Conservation (phyloP, 2,888 invertebrate species). For the Ephialtes manifestator region DNA sequence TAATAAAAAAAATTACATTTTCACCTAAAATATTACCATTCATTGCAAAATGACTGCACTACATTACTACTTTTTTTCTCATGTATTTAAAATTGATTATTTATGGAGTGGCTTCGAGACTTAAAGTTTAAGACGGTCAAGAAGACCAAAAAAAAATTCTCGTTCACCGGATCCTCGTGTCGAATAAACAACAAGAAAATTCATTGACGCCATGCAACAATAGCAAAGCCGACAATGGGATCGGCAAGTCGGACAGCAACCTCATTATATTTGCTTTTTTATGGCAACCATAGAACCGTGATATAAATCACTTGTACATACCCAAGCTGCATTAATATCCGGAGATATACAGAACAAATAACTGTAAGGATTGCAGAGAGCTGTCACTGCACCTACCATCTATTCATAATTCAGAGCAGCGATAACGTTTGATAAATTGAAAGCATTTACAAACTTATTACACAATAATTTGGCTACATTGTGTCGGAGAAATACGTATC, state of each 20-base stretch:
- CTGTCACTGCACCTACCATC: slow-evolving; percentile 6
- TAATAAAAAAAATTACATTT: too few species aligned
- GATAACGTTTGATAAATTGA: slow-evolving; percentile 67
- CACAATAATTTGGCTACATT: slow-evolving; percentile 53
- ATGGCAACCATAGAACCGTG: slow-evolving; percentile 7
- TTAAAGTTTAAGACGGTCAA: too few species aligned
- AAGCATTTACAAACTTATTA: slow-evolving; percentile 61
- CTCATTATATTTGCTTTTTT: slow-evolving; percentile 41
- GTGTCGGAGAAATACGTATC: slow-evolving; percentile 8
- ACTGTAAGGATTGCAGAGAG: slow-evolving; percentile 15
- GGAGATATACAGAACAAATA: slow-evolving; percentile 11
- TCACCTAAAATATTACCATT: too few species aligned
- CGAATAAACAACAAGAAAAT: not conserved
- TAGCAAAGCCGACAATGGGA: slow-evolving; percentile 39
- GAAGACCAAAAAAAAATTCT: too few species aligned
- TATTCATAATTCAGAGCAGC: slow-evolving; percentile 46
- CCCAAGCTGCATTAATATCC: slow-evolving; percentile 33
- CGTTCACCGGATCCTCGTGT: too few species aligned
- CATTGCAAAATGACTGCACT: too few species aligned
- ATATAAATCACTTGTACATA: slow-evolving; percentile 42
- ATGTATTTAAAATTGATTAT: too few species aligned
- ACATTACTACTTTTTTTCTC: too few species aligned
- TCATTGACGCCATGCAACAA: slow-evolving; percentile 8
- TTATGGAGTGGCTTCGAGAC: too few species aligned
- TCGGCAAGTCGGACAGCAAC: slow-evolving; percentile 5